Evolutionary conservation across 2,888 invertebrate genomes (phyloP).

Genomic region (Homarus gammarus): DNA sequence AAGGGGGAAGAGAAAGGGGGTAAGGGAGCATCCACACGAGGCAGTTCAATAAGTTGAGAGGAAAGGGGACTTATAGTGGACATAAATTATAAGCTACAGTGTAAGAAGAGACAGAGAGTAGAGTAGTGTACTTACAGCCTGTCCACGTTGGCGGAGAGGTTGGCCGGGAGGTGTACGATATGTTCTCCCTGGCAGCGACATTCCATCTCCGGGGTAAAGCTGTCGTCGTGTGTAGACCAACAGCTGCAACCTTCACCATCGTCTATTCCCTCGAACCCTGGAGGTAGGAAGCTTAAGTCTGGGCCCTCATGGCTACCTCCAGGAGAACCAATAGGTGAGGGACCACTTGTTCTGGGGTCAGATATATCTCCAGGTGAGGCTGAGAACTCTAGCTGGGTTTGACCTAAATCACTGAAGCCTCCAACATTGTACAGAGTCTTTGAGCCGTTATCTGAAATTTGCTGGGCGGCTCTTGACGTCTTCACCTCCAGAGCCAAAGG

Average conservation of each 20-base stretch:
- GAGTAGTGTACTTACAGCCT: conserved; percentile 69
- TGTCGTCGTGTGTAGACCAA: conserved; percentile 68
- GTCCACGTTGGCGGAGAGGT: conserved; percentile 47
- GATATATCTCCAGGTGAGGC: neutral
- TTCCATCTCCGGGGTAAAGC: conserved; percentile 56
- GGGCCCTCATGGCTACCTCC: neutral
- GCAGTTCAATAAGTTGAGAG: too few relatives aligned
- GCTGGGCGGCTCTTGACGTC: too few relatives aligned
- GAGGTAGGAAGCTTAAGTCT: conserved; percentile 50
- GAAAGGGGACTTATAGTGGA: too few relatives aligned
- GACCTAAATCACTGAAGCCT: neutral
- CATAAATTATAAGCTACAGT: too few relatives aligned
- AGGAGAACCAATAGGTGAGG: neutral
- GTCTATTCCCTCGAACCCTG: conserved; percentile 54
- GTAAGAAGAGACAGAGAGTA: too few relatives aligned
- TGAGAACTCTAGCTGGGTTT: neutral
- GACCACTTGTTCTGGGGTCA: neutral
- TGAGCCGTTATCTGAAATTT: neutral
- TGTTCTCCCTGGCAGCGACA: conserved; percentile 65
- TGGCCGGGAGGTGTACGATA: conserved; percentile 37
- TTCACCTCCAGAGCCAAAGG: too few relatives aligned
- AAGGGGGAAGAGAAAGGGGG: too few relatives aligned
- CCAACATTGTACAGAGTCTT: neutral
- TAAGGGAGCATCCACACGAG: too few relatives aligned
- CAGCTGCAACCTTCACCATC: conserved; percentile 60